Percentiles rank a stretch among this genome's conserved stretches.
Conservation (phyloP, 1,140 invertebrate genomes). For the Anastrepha ludens region DNA sequence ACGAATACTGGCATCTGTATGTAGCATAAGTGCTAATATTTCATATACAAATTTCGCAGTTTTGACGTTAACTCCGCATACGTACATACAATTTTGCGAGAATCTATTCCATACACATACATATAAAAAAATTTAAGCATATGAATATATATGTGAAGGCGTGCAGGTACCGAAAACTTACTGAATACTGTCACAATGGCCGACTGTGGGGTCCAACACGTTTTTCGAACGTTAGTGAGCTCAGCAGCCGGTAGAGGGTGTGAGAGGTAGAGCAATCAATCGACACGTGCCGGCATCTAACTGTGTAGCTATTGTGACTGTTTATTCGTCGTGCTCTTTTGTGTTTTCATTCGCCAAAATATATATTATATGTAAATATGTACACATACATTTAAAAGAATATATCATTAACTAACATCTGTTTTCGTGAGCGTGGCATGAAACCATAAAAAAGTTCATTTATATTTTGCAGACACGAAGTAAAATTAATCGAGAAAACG, state of each 20-base stretch:
- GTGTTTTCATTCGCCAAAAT: background rate
- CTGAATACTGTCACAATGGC: background rate
- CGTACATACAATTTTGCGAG: background rate
- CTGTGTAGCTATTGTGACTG: background rate
- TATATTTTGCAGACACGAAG: too few species aligned
- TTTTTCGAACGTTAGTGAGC: background rate
- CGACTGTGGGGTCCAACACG: background rate
- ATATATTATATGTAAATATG: too few species aligned
- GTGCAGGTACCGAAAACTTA: background rate
- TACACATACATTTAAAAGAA: too few species aligned
- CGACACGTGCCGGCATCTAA: conserved; percentile 7
- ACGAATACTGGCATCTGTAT: too few species aligned
- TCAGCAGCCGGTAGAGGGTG: background rate
- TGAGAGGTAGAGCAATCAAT: background rate
- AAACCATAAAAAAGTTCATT: too few species aligned
- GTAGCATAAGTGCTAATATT: too few species aligned
- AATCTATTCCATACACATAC: background rate
- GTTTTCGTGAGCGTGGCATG: too few species aligned
- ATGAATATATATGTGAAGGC: background rate
- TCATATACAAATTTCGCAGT: background rate
- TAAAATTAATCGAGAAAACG: too few species aligned
- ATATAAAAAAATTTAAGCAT: background rate
- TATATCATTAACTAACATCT: too few species aligned
- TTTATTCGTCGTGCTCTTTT: background rate
- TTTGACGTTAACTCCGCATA: background rate